A percentile compares a stretch with the other conserved stretches of the same genome.
Evolutionary conservation across 2,797 vertebrate species (phyloP).

Genomic region (Danio kyathit): DNA sequence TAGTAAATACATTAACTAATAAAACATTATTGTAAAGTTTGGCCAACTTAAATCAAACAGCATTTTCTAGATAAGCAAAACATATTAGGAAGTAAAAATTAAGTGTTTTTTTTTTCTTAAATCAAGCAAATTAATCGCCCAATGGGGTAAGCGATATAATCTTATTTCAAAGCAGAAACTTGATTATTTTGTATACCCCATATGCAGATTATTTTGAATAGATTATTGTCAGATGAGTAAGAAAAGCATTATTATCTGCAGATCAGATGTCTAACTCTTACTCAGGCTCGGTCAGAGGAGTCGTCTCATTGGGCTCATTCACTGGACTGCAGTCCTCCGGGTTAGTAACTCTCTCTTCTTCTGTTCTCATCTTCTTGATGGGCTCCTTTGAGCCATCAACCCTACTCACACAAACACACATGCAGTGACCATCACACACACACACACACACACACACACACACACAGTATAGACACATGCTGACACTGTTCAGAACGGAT

Average conservation of each 20-base stretch:
- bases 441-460: slow-evolving; percentile 16
- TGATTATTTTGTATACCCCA: no score
- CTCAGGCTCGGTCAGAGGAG: slow-evolving; percentile 89
- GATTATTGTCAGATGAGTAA: no score
- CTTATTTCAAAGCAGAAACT: no score
- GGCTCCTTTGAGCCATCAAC: slow-evolving; percentile 88
- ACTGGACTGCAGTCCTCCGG: slow-evolving; percentile 86
- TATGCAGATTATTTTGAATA: no score
- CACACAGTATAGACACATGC: background rate
- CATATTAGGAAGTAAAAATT: no score
- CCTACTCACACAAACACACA: slow-evolving; percentile 69
- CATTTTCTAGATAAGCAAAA: no score
- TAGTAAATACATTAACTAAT: no score
- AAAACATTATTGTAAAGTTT: no score
- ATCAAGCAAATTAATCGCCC: no score
- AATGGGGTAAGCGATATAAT: no score
- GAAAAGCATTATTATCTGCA: background rate
- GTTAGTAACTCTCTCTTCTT: slow-evolving; percentile 85
- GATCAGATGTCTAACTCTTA: slow-evolving; percentile 66
- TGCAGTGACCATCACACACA: slow-evolving; percentile 27
- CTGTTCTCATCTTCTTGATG: slow-evolving; percentile 88
- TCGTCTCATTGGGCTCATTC: slow-evolving; percentile 88
- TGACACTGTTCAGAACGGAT: background rate
- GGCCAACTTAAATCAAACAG: no score
- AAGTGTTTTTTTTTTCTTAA: no score